phyloP scores from a whole-genome alignment of 2,888 invertebrate species.

The Acleris literana region DNA sequence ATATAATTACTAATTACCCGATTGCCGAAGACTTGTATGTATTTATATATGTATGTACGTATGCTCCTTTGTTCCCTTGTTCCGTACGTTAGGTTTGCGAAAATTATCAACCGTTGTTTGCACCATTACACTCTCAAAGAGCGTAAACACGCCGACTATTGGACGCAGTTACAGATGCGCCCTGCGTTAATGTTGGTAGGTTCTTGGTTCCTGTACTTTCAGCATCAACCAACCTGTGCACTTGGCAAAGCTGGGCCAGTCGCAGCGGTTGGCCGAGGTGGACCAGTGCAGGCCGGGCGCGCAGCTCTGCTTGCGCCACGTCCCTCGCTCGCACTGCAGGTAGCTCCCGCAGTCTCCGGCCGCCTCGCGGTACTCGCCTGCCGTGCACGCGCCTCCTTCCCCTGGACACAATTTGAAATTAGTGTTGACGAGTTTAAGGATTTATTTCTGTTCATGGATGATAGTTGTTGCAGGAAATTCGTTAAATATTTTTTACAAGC shows the following conservation, averaged over 20 bases:
- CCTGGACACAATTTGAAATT: conserved; percentile 54
- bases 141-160: no score
- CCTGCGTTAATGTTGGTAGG: no score
- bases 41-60: no score
- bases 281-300: conserved; percentile 94
- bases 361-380: conserved; percentile 84
- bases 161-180: no score
- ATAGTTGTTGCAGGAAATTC: not conserved
- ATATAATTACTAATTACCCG: not conserved
- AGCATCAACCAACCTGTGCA: conserved; percentile 76
- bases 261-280: conserved; percentile 85
- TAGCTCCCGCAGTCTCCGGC: conserved; percentile 89
- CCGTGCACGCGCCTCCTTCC: conserved; percentile 68
- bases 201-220: not conserved
- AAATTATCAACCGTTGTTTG: no score
- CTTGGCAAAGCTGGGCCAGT: conserved; percentile 91
- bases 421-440: not conserved
- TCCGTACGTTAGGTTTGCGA: no score
- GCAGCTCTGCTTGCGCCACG: conserved; percentile 88
- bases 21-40: no score
- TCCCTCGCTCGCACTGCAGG: conserved; percentile 89
- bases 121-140: no score
- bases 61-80: no score
- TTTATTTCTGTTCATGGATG: not conserved
- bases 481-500: no score